phyloP scores from a whole-genome alignment of 2,888 invertebrate genomes.

The Drepana falcataria region DNA sequence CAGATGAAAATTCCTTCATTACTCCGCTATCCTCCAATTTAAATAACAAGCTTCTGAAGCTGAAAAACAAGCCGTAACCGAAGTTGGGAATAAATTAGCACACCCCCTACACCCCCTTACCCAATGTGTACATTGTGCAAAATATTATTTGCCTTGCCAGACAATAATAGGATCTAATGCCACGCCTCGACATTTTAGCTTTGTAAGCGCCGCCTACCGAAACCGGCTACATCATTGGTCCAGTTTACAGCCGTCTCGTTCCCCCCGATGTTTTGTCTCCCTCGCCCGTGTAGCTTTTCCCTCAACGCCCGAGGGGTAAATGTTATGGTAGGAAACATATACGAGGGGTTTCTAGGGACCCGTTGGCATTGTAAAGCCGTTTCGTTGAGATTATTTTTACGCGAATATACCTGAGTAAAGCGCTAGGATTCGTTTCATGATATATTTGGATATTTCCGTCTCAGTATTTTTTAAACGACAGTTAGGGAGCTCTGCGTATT shows the following conservation, averaged over 20 bases:
- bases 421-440: conserved; percentile 74
- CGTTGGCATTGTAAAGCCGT: conserved; percentile 63
- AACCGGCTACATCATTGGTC: conserved; percentile 49
- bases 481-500: conserved; percentile 46
- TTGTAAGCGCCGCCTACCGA: conserved; percentile 60
- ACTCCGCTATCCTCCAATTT: conserved; percentile 73
- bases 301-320: conserved; percentile 77
- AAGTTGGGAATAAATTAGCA: conserved; percentile 79
- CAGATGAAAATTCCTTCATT: conserved; percentile 64
- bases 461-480: conserved; percentile 53
- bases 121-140: conserved; percentile 85
- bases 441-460: conserved; percentile 57
- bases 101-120: conserved; percentile 55
- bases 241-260: conserved; percentile 34
- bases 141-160: conserved; percentile 86
- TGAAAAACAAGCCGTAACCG: conserved; percentile 79
- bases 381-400: conserved; percentile 66
- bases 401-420: conserved; percentile 74
- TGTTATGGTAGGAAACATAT: conserved; percentile 78
- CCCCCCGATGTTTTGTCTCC: conserved; percentile 24
- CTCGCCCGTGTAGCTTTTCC: conserved; percentile 66
- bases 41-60: conserved; percentile 78
- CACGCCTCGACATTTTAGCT: conserved; percentile 79
- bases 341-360: conserved; percentile 72
- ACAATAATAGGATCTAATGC: conserved; percentile 77